Percentiles rank a stretch among this genome's conserved stretches.
phyloP scores from a whole-genome alignment of 2,888 invertebrate species.

The Rugalucina vietnamica region DNA sequence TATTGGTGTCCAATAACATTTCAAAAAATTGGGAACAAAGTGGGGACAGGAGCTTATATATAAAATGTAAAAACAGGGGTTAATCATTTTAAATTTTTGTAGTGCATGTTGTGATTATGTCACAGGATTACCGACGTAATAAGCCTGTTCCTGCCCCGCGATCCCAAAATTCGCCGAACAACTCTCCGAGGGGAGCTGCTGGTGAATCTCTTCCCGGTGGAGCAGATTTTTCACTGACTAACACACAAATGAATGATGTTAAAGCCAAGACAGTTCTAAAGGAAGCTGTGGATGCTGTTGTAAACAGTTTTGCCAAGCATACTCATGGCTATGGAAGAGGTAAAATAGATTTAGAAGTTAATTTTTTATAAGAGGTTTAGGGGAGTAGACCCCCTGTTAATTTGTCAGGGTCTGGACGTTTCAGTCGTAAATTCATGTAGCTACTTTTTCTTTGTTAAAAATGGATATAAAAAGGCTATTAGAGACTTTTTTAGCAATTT shows the following conservation, averaged over 20 bases:
- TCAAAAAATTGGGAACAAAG: too few species aligned
- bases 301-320: slow-evolving; percentile 90
- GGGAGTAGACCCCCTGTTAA: too few species aligned
- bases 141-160: slow-evolving; percentile 62
- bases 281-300: slow-evolving; percentile 90
- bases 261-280: slow-evolving; percentile 85
- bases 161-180: slow-evolving; percentile 33
- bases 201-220: slow-evolving; percentile 62
- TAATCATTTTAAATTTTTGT: too few species aligned
- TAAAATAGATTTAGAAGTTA: slow-evolving; percentile 81
- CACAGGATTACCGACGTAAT: slow-evolving; percentile 31
- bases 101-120: neutral
- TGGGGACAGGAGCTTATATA: too few species aligned
- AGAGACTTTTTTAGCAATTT: too few species aligned
- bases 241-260: slow-evolving; percentile 73
- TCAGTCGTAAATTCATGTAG: too few species aligned
- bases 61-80: too few species aligned
- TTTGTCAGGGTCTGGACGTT: too few species aligned
- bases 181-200: slow-evolving; percentile 39
- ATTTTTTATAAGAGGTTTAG: neutral
- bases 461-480: too few species aligned
- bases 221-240: slow-evolving; percentile 62
- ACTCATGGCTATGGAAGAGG: slow-evolving; percentile 90
- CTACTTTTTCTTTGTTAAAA: too few species aligned
- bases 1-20: too few species aligned